Percentiles rank a stretch among this genome's conserved stretches.
Evolutionary conservation across 1,140 invertebrate species (phyloP).

Genomic region (Rhopalosiphum padi): DNA sequence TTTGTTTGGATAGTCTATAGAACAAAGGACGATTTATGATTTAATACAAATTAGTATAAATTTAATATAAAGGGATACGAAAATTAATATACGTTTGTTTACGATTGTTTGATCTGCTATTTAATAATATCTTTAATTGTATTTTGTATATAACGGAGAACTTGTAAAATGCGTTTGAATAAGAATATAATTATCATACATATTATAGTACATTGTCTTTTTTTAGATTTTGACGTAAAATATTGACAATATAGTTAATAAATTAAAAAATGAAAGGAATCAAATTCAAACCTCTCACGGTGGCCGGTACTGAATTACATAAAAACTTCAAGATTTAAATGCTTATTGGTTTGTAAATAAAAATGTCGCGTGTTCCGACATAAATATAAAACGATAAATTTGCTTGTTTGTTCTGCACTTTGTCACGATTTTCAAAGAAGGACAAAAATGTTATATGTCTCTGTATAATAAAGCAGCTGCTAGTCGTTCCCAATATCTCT

Average conservation of each 20-base stretch:
- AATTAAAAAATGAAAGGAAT: not conserved
- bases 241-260: not conserved
- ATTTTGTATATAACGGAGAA: not conserved
- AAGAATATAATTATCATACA: not conserved
- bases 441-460: not conserved
- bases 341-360: not conserved
- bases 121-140: not conserved
- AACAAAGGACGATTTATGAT: too few species aligned
- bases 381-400: not conserved
- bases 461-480: not conserved
- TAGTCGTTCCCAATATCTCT: not conserved
- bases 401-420: not conserved
- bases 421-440: not conserved
- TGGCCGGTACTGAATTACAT: not conserved
- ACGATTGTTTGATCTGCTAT: not conserved
- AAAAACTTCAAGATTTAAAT: not conserved
- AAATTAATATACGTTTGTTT: not conserved
- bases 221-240: not conserved
- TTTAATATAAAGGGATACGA: too few species aligned
- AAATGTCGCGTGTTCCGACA: not conserved
- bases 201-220: not conserved
- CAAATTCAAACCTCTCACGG: not conserved
- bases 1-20: too few species aligned
- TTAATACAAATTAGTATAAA: too few species aligned
- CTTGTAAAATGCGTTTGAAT: not conserved